A percentile compares a stretch with the other conserved stretches of the same genome.
Conservation (phyloP, 37 sponge, comb jelly and placozoan genomes). For the Cliona cf. orientalis region DNA sequence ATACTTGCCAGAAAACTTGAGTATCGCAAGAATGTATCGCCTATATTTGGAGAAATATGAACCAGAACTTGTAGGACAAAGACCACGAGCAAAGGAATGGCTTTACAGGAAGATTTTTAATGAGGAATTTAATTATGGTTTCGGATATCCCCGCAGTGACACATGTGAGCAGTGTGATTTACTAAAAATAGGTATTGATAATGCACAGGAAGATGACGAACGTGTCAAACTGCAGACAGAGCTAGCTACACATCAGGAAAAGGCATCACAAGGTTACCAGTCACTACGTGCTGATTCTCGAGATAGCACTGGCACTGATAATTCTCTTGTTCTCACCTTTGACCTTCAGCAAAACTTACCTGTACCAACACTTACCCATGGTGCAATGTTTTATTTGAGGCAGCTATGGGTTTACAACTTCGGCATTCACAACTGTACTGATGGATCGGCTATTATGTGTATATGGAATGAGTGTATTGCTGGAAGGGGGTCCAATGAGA, state of each 20-base stretch:
- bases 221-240: conserved; percentile 7
- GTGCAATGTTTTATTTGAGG: conserved; percentile 40
- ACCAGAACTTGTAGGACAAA: conserved; percentile 20
- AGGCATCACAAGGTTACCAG: conserved; percentile 43
- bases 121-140: conserved; percentile 56
- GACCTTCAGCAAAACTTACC: conserved; percentile 59
- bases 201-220: conserved; percentile 10
- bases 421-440: conserved; percentile 39
- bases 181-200: conserved; percentile 25
- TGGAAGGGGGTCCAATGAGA: conserved; percentile 25
- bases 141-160: conserved; percentile 57
- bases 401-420: conserved; percentile 64
- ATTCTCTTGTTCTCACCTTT: conserved; percentile 34
- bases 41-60: conserved; percentile 33
- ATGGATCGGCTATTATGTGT: conserved; percentile 21
- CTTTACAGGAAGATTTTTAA: conserved; percentile 55
- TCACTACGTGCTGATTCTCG: conserved; percentile 36
- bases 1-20: conserved; percentile 25
- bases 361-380: conserved; percentile 42
- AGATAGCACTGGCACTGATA: neutral
- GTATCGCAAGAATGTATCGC: conserved; percentile 50
- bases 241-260: conserved; percentile 35
- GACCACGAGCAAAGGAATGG: conserved; percentile 51
- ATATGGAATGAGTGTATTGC: conserved; percentile 37
- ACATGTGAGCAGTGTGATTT: conserved; percentile 57